Percentiles rank a stretch among this genome's conserved stretches.
phyloP scores from a whole-genome alignment of 2,888 invertebrate genomes.

The Synanthedon formicaeformis region DNA sequence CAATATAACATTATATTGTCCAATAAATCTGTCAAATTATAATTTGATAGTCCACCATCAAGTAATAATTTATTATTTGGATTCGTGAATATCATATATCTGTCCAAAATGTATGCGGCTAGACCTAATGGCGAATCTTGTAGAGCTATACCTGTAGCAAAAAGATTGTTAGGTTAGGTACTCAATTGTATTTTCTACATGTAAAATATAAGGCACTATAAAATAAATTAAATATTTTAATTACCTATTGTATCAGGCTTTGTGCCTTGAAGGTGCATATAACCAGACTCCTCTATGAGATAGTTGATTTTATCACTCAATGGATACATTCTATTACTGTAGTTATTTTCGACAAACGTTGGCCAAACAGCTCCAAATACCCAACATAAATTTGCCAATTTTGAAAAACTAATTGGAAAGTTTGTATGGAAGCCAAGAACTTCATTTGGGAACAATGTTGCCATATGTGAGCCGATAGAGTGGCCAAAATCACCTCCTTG shows the following conservation, averaged over 20 bases:
- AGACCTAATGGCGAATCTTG: slow-evolving; percentile 85
- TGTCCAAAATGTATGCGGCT: slow-evolving; percentile 89
- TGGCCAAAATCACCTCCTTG: slow-evolving; percentile 86
- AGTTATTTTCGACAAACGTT: slow-evolving; percentile 49
- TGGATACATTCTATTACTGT: slow-evolving; percentile 65
- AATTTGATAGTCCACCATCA: slow-evolving; percentile 74
- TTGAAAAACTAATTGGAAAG: slow-evolving; percentile 58
- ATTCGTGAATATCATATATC: slow-evolving; percentile 78
- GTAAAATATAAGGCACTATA: background rate
- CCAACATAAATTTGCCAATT: slow-evolving; percentile 28
- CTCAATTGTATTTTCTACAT: background rate
- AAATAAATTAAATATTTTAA: slow-evolving; percentile 9
- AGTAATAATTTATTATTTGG: slow-evolving; percentile 55
- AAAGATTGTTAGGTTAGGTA: background rate
- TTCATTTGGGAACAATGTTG: slow-evolving; percentile 73
- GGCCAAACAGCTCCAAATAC: slow-evolving; percentile 64
- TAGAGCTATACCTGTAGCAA: slow-evolving; percentile 72
- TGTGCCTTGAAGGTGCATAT: slow-evolving; percentile 80
- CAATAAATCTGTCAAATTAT: slow-evolving; percentile 40
- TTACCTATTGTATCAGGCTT: slow-evolving; percentile 87
- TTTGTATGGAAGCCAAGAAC: slow-evolving; percentile 74
- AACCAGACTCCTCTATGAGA: slow-evolving; percentile 67
- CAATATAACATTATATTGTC: slow-evolving; percentile 72
- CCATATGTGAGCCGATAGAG: slow-evolving; percentile 71
- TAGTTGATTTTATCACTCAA: slow-evolving; percentile 33